Percentiles rank a stretch among this genome's conserved stretches.
phyloP scores from a whole-genome alignment of 1,140 invertebrate species.

The Macrocentrus cingulum region DNA sequence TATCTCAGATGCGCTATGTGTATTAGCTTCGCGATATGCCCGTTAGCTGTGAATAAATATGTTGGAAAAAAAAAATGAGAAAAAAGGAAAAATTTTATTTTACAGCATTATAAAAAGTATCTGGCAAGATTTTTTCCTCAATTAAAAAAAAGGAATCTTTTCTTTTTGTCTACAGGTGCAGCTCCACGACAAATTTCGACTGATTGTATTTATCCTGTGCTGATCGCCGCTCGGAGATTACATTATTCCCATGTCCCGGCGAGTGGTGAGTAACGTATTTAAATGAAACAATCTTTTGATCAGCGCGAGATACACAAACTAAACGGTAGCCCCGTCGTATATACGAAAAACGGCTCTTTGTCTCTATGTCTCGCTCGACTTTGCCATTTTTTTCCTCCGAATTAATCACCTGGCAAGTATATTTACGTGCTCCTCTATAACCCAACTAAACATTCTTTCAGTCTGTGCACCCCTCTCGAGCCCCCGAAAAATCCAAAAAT shows the following conservation, averaged over 20 bases:
- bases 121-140: conserved; percentile 10
- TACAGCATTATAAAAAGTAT: too few relatives aligned
- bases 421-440: too few relatives aligned
- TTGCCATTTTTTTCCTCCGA: neutral
- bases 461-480: too few relatives aligned
- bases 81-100: too few relatives aligned
- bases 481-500: too few relatives aligned
- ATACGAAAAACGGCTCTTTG: neutral
- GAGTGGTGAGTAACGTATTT: conserved; percentile 33
- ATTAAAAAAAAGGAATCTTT: conserved; percentile 23
- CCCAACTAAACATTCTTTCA: too few relatives aligned
- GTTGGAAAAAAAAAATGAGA: too few relatives aligned
- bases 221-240: conserved; percentile 40
- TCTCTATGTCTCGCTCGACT: conserved; percentile 8
- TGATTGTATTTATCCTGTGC: conserved; percentile 45
- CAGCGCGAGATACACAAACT: conserved; percentile 25
- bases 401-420: too few relatives aligned
- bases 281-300: conserved; percentile 49
- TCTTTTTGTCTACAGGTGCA: conserved; percentile 3
- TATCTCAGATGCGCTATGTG: too few relatives aligned
- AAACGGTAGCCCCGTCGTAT: neutral
- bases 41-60: too few relatives aligned
- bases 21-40: too few relatives aligned
- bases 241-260: conserved; percentile 42
- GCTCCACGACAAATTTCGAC: conserved; percentile 39